phyloP scores from a whole-genome alignment of 2,113 vertebrate species.

The Leptobrachium ailaonicum region DNA sequence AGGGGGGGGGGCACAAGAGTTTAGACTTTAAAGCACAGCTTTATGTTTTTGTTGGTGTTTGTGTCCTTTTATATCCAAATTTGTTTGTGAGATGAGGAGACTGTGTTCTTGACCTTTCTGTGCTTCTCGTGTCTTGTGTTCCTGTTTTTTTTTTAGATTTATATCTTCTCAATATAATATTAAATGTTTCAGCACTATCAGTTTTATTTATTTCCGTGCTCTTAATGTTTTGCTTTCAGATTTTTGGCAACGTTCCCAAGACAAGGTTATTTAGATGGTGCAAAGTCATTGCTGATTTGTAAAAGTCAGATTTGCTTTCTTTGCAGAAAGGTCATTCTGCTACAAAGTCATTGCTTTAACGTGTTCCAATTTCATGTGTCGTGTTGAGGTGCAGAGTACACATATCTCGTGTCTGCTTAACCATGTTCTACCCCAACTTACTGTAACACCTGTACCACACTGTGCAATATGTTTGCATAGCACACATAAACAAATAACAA shows the following conservation, averaged over 20 bases:
- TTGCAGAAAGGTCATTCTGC: not conserved
- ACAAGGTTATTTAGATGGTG: not conserved
- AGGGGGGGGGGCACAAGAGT: too few relatives aligned
- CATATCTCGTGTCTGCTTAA: too few relatives aligned
- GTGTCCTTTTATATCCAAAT: not conserved
- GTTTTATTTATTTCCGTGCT: not conserved
- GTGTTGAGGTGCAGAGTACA: too few relatives aligned
- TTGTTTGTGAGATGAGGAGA: not conserved
- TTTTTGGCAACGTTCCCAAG: not conserved
- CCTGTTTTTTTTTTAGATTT: not conserved
- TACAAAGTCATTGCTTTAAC: too few relatives aligned
- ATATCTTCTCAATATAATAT: not conserved
- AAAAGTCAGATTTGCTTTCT: slow-evolving; percentile 30
- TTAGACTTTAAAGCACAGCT: too few relatives aligned
- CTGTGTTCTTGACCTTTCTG: not conserved
- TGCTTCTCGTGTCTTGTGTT: not conserved
- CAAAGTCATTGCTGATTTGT: not conserved
- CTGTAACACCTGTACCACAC: too few relatives aligned
- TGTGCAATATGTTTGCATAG: too few relatives aligned
- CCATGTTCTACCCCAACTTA: too few relatives aligned
- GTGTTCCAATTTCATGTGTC: too few relatives aligned
- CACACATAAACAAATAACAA: too few relatives aligned
- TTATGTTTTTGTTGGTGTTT: not conserved
- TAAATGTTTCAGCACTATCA: not conserved
- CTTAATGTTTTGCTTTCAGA: not conserved